Evolutionary conservation across 2,797 vertebrate genomes (phyloP).

Genomic region (Rhinichthys osculus): DNA sequence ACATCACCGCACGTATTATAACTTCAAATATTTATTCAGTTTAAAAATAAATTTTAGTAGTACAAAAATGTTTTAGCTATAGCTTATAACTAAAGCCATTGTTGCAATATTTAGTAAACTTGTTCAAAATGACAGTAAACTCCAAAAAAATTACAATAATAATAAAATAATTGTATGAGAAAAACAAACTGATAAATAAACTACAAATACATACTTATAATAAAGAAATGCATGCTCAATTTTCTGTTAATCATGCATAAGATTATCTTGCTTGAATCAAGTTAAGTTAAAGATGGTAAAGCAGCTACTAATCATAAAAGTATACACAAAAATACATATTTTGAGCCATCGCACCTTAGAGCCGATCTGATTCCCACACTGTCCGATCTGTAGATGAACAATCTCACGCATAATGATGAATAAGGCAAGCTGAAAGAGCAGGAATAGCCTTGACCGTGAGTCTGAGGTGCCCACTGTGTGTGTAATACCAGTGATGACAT

Average conservation of each 20-base stretch:
- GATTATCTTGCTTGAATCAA: neutral
- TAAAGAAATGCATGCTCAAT: neutral
- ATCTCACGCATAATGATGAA: slow-evolving; percentile 92
- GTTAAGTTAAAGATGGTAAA: neutral
- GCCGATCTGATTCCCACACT: slow-evolving; percentile 98
- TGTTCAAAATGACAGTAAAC: slow-evolving; percentile 6
- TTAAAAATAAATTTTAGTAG: neutral
- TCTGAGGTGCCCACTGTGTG: slow-evolving; percentile 2
- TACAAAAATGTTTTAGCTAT: neutral
- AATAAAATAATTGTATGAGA: neutral
- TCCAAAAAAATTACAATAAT: neutral
- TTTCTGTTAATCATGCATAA: neutral
- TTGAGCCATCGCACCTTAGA: slow-evolving; percentile 84
- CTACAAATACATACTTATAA: neutral
- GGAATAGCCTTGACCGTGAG: slow-evolving; percentile 57
- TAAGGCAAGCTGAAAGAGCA: slow-evolving; percentile 59
- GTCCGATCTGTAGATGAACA: slow-evolving; percentile 95
- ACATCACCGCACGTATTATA: slow-evolving; percentile 62
- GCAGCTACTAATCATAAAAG: neutral
- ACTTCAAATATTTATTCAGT: neutral
- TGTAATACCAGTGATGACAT: slow-evolving; percentile 69
- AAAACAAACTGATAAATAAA: neutral
- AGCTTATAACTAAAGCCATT: neutral
- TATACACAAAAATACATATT: slow-evolving; percentile 7
- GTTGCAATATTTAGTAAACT: neutral